Conservation (phyloP, 2,888 invertebrate genomes). For the Biston betularia region DNA sequence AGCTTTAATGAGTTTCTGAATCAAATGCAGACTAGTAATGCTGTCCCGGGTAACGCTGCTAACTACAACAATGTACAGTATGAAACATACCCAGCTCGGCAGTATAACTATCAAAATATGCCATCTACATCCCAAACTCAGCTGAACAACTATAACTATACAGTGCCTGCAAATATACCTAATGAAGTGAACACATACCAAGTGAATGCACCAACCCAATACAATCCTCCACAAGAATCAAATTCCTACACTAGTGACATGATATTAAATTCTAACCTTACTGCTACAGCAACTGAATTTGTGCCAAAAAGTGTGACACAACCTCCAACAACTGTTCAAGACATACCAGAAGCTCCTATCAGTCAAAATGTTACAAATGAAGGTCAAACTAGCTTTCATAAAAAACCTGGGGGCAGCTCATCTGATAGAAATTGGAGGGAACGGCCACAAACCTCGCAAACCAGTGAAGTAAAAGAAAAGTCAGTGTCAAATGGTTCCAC, state of each 20-base stretch:
- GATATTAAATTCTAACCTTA: slow-evolving; percentile 81
- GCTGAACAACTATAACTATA: slow-evolving; percentile 60
- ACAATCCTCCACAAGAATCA: slow-evolving; percentile 53
- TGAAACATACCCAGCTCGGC: slow-evolving; percentile 66
- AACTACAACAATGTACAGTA: slow-evolving; percentile 67
- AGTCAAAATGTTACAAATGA: slow-evolving; percentile 51
- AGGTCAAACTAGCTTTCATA: slow-evolving; percentile 47
- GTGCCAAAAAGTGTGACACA: slow-evolving; percentile 74
- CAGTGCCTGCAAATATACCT: slow-evolving; percentile 55
- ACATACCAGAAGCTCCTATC: slow-evolving; percentile 57
- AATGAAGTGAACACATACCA: slow-evolving; percentile 59
- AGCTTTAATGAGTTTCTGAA: slow-evolving; percentile 78
- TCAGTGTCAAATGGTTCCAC: slow-evolving; percentile 47
- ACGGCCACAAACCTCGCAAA: slow-evolving; percentile 60
- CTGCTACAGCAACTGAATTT: slow-evolving; percentile 86
- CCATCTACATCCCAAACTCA: slow-evolving; percentile 67
- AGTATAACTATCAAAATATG: slow-evolving; percentile 70
- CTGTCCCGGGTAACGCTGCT: slow-evolving; percentile 52
- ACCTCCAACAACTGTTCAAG: slow-evolving; percentile 56
- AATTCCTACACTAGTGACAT: slow-evolving; percentile 64
- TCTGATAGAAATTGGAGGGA: slow-evolving; percentile 76
- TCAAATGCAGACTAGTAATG: slow-evolving; percentile 70
- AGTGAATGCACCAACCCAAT: slow-evolving; percentile 58
- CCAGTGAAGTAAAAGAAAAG: slow-evolving; percentile 49
- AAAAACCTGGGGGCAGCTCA: slow-evolving; percentile 51